phyloP scores from a whole-genome alignment of 2,113 vertebrate species.

The Dipodomys stephensi region DNA sequence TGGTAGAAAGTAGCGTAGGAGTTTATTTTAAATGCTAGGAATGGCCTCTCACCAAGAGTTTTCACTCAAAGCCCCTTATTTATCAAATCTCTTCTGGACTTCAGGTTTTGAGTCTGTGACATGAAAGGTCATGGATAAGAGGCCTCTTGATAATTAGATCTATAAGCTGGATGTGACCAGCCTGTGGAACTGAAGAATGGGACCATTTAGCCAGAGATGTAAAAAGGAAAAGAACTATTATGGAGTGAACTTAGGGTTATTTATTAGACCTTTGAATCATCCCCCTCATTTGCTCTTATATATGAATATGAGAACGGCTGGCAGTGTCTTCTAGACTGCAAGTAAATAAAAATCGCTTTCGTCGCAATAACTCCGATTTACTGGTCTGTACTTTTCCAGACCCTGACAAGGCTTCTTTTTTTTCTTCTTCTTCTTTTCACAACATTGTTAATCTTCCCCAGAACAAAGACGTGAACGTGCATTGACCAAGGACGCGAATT shows the following conservation, averaged over 20 bases:
- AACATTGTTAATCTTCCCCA: constrained; percentile 47
- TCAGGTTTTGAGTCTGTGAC: not conserved
- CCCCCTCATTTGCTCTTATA: constrained; percentile 27
- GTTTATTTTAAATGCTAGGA: constrained; percentile 44
- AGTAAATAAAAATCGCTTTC: constrained; percentile 56
- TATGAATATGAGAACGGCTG: constrained; percentile 28
- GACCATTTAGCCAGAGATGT: constrained; percentile 53
- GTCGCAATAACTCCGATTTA: constrained; percentile 47
- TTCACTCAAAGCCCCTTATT: constrained; percentile 40
- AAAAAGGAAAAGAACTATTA: constrained; percentile 17
- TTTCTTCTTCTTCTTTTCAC: not conserved
- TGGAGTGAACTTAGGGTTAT: constrained; percentile 46
- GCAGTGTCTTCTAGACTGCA: constrained; percentile 26
- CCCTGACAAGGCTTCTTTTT: not conserved
- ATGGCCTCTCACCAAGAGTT: not conserved
- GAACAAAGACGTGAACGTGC: constrained; percentile 63
- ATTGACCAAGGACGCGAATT: constrained; percentile 67
- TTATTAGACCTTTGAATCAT: constrained; percentile 44
- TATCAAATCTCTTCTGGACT: not conserved
- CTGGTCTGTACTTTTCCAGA: constrained; percentile 18
- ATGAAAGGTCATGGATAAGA: constrained; percentile 25
- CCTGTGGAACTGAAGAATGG: constrained; percentile 51
- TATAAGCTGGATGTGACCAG: not conserved
- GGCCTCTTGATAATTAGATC: constrained; percentile 34
- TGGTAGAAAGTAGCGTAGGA: not conserved